These are phyloP conservation scores for Diglossa brunneiventris DNA, from an alignment of 2,113 vertebrate species.

Conservation along the genomic window DNA sequence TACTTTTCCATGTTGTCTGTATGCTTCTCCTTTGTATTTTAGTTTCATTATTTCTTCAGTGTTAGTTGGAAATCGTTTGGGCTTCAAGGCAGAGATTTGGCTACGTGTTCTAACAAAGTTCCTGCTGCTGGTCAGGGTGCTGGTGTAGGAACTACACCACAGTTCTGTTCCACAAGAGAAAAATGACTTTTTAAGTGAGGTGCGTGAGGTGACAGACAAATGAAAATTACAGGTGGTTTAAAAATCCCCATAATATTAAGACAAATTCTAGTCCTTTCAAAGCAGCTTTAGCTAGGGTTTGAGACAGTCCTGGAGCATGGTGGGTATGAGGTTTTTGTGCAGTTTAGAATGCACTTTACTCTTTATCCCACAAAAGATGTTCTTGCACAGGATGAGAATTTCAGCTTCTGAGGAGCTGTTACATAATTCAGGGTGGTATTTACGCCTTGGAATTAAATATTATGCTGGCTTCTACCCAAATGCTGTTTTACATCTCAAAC, in stretches of 20 bases:
- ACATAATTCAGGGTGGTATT: neutral
- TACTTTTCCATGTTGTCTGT: neutral
- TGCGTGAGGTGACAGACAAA: accelerated
- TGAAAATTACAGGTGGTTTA: neutral
- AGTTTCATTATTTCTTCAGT: neutral
- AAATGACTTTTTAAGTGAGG: neutral
- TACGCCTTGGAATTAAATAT: neutral
- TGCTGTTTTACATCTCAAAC: neutral
- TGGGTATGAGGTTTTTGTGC: neutral
- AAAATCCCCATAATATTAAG: neutral
- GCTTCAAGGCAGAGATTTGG: neutral
- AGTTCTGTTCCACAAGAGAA: neutral
- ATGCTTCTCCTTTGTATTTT: neutral
- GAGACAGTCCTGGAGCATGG: neutral
- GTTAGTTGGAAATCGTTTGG: neutral
- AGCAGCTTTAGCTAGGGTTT: neutral
- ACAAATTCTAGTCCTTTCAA: neutral
- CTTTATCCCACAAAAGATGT: neutral
- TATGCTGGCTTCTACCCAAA: neutral
- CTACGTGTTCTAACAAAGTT: accelerated
- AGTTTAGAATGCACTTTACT: neutral
- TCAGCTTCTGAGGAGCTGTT: neutral
- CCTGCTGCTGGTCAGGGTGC: neutral
- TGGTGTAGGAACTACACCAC: neutral
- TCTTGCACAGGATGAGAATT: neutral